Evolutionary conservation across 2,888 invertebrate species (phyloP).

Genomic region (Melangyna quadrimaculata): DNA sequence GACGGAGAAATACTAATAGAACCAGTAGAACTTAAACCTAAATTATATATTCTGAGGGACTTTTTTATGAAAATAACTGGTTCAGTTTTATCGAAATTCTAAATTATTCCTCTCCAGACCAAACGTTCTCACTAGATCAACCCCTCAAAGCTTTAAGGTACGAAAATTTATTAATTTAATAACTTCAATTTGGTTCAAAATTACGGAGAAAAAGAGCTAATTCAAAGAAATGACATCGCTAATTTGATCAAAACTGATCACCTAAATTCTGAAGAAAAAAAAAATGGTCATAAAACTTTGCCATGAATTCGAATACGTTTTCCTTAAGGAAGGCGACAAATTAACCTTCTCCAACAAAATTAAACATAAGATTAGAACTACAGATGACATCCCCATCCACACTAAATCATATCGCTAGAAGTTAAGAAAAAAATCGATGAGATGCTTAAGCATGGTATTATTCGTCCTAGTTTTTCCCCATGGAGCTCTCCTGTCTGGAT

Average conservation of each 20-base stretch:
- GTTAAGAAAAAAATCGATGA: too few species aligned
- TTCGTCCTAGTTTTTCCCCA: too few species aligned
- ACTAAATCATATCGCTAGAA: too few species aligned
- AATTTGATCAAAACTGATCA: background rate
- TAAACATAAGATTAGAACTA: background rate
- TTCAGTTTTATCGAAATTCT: background rate
- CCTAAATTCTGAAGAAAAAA: background rate
- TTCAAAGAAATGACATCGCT: background rate
- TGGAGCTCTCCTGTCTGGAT: too few species aligned
- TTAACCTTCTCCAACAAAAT: background rate
- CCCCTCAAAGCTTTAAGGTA: too few species aligned
- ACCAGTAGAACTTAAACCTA: background rate
- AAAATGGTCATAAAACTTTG: background rate
- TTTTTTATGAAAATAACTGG: background rate
- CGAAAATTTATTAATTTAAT: too few species aligned
- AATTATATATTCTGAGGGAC: background rate
- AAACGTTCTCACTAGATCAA: too few species aligned
- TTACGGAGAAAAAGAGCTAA: background rate
- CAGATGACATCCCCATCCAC: too few species aligned
- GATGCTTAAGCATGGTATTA: too few species aligned
- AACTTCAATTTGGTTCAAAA: background rate
- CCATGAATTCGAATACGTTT: background rate
- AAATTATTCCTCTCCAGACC: too few species aligned
- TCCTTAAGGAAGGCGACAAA: background rate
- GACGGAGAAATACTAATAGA: too few species aligned